Evolutionary conservation across 2,888 invertebrate genomes (phyloP).

Genomic region (Drosophila hamatofila): DNA sequence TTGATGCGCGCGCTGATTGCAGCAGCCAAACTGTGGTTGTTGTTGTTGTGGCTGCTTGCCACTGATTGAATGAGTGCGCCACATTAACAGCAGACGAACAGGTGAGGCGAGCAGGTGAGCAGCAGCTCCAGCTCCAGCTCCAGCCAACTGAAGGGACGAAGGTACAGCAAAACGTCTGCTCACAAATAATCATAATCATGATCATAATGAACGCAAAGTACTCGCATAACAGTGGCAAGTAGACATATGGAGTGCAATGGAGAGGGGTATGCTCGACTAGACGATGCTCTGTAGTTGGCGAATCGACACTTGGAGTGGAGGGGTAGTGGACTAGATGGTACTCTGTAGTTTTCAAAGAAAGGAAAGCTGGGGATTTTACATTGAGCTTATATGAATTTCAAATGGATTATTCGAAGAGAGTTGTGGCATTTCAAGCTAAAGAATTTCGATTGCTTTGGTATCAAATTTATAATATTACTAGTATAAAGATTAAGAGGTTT

Average conservation of each 20-base stretch:
- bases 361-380: no score
- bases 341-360: no score
- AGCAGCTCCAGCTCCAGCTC: background rate
- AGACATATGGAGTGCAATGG: background rate
- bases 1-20: conserved; percentile 73
- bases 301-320: no score
- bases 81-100: conserved; percentile 49
- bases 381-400: no score
- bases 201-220: conserved; percentile 38
- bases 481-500: no score
- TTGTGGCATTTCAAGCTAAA: no score
- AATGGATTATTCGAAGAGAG: no score
- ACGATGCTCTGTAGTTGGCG: conserved; percentile 1
- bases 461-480: no score
- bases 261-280: background rate
- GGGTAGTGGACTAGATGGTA: no score
- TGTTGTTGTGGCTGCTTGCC: conserved; percentile 27
- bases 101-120: conserved; percentile 5
- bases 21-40: conserved; percentile 39
- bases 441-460: no score
- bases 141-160: conserved; percentile 18
- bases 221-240: conserved; percentile 9
- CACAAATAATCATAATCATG: conserved; percentile 41
- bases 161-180: conserved; percentile 39
- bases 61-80: conserved; percentile 72